Conservation (phyloP, 2,113 vertebrate species). For the Haemorhous mexicanus region DNA sequence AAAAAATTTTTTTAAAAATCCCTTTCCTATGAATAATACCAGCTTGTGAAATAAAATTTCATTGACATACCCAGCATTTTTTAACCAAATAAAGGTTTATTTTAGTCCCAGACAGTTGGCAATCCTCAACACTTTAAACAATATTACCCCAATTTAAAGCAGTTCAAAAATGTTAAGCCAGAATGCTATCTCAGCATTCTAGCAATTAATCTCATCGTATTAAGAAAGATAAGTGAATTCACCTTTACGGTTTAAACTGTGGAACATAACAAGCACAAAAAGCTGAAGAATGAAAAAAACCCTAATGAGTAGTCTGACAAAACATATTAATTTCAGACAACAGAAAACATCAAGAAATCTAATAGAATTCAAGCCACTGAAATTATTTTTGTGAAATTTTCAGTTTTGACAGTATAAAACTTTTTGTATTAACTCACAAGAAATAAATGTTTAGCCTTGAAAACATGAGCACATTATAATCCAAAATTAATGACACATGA, state of each 20-base stretch:
- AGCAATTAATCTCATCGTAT: not conserved
- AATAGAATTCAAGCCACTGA: not conserved
- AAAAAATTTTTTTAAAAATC: not conserved
- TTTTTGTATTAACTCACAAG: not conserved
- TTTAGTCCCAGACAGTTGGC: not conserved
- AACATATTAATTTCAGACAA: not conserved
- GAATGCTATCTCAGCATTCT: not conserved
- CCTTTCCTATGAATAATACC: not conserved
- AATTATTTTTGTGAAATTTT: not conserved
- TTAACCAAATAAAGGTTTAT: not conserved
- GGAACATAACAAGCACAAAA: not conserved
- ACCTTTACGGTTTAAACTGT: not conserved
- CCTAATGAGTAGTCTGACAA: not conserved
- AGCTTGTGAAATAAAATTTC: not conserved
- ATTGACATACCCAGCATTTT: not conserved
- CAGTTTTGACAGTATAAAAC: not conserved
- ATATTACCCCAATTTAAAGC: not conserved
- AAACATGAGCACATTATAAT: not conserved
- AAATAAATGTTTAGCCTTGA: not conserved
- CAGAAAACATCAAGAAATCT: not conserved
- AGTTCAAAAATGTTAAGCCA: not conserved
- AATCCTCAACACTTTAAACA: not conserved
- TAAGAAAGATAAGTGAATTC: not conserved
- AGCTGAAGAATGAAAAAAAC: not conserved
- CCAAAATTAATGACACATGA: not conserved